Evolutionary conservation across 2,797 vertebrate species (phyloP).

Genomic region (Percopsis omiscomaycus): DNA sequence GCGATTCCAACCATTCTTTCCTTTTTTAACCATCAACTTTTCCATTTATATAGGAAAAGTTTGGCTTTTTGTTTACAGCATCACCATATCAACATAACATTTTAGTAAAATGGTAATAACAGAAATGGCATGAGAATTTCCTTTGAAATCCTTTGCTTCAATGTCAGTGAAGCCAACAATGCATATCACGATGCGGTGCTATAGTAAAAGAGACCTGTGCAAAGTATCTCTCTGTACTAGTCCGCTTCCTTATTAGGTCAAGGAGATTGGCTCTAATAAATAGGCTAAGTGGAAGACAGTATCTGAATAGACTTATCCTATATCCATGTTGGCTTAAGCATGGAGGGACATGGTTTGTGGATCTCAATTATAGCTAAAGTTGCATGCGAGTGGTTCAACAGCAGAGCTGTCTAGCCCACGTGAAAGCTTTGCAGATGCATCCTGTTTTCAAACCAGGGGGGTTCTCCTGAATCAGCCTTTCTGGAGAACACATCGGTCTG

Average conservation of each 20-base stretch:
- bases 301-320: constrained; percentile 54
- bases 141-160: neutral
- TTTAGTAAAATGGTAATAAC: neutral
- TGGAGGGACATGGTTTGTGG: constrained; percentile 54
- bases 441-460: constrained; percentile 52
- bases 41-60: neutral
- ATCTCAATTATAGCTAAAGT: constrained; percentile 68
- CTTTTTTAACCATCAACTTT: neutral
- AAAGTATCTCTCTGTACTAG: constrained; percentile 10
- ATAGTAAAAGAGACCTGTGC: neutral
- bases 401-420: constrained; percentile 33
- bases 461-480: constrained; percentile 27
- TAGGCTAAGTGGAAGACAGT: constrained; percentile 45
- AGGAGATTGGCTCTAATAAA: constrained; percentile 56
- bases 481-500: constrained; percentile 15
- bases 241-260: constrained; percentile 60
- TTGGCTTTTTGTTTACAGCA: neutral
- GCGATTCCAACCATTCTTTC: neutral
- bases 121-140: neutral
- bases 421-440: constrained; percentile 51
- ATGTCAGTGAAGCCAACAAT: neutral
- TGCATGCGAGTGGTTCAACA: constrained; percentile 31
- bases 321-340: constrained; percentile 58
- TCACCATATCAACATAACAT: neutral
- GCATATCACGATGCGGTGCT: no score